Evolutionary conservation across 30 jellyfish, hydroid and myxozoan genomes (phyloP), one percentile per base, ranked within the genome.

Genomic region (Sanderia malayensis): DNA sequence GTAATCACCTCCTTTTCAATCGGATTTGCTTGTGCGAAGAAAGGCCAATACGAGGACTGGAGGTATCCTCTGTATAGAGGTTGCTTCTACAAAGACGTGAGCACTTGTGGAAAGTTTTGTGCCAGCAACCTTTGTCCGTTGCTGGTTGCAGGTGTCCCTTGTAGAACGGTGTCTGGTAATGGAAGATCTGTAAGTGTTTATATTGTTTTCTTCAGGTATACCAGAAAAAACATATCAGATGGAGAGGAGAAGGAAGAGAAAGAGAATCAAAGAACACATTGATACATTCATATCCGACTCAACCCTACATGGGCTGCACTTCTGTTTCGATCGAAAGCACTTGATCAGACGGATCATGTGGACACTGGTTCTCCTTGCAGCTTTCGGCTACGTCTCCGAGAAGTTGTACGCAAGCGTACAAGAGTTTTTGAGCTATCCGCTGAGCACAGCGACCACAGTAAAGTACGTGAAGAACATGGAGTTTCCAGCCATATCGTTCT

Each of bases 401-500:
- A 79, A 91, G 27, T 77, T 91, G 13, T 78, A 81, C 58, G 88
- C 73, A 64, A 91, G 98, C 53, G 70, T 86, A 2, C 67, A 24
- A 46, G 76, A 73, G 58, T 91, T 44, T 61, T 78, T 83, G 46
- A 70, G 66, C 1, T 91, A 75, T 65, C 98, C 98, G 37, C 68
- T 91, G 84, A 83, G 80, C 49, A 91, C 98, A 18, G 81, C 87
- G 15, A 84, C 96, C 0, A 91, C 89, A 73, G 62, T 80, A 2
- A 66, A 13, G 11, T 91, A 59, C 65, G 95, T 65, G 0, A 46
- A 44, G 9, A 76, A 71, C 27, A 31, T 83, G 30, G 92, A 74
- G 7, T 55, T 91, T 32, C 98, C 98, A 3, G 98, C 98, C 15
- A 93, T 91, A 21, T 91, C 98, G 30, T 65, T 91, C 29, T 91